Conservation (phyloP, 2,113 vertebrate species). For the Phasianus colchicus region DNA sequence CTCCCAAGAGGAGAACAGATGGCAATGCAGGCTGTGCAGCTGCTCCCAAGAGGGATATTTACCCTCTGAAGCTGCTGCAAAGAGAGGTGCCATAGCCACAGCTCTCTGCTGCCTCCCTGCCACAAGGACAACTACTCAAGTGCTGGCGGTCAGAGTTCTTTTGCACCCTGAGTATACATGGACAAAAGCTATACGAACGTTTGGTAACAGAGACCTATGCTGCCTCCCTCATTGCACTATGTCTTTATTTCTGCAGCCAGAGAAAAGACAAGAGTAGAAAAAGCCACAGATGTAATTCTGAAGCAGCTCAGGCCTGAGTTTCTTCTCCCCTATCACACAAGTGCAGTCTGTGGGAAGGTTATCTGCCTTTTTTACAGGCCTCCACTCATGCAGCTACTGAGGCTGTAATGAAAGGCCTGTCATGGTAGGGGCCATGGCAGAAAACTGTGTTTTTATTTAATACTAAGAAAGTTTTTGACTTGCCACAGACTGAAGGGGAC, state of each 20-base stretch:
- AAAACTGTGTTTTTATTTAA: background rate
- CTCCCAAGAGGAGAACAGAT: background rate
- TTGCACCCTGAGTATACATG: background rate
- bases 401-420: background rate
- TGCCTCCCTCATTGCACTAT: background rate
- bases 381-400: background rate
- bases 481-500: background rate
- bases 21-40: background rate
- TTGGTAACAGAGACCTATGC: background rate
- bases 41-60: background rate
- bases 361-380: background rate
- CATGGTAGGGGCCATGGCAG: too few relatives aligned
- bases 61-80: background rate
- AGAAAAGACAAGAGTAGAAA: background rate
- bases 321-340: rapidly evolving
- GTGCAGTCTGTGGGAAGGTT: background rate
- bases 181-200: background rate
- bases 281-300: background rate
- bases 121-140: rapidly evolving
- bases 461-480: background rate
- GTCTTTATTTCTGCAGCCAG: background rate
- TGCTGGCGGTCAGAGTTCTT: background rate
- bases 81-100: rapidly evolving
- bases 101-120: background rate
- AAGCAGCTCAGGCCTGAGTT: background rate